phyloP scores from a whole-genome alignment of 2,113 vertebrate genomes.

The Podarcis cretensis region DNA sequence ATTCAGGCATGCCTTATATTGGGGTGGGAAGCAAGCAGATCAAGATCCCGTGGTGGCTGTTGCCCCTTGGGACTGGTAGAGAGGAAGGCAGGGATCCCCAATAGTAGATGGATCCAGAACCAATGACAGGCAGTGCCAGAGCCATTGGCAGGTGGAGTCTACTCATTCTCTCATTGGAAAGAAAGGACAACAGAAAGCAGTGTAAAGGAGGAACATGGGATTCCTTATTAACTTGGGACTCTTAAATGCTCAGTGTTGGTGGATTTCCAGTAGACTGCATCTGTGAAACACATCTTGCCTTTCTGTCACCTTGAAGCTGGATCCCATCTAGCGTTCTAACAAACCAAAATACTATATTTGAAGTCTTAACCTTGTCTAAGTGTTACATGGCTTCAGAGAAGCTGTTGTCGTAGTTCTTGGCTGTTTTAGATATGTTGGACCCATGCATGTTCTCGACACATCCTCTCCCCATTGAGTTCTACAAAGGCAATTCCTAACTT shows the following conservation, averaged over 20 bases:
- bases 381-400: slow-evolving; percentile 88
- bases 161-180: slow-evolving; percentile 92
- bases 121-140: too few relatives aligned
- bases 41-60: too few relatives aligned
- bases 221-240: slow-evolving; percentile 79
- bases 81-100: too few relatives aligned
- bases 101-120: too few relatives aligned
- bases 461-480: too few relatives aligned
- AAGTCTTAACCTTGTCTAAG: slow-evolving; percentile 84
- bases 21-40: too few relatives aligned
- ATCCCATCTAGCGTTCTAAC: slow-evolving; percentile 76
- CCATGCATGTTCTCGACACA: too few relatives aligned
- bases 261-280: slow-evolving; percentile 83
- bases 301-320: slow-evolving; percentile 81
- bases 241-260: slow-evolving; percentile 78
- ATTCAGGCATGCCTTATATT: not conserved
- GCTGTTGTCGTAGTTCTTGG: slow-evolving; percentile 81
- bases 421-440: slow-evolving; percentile 76
- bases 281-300: slow-evolving; percentile 83
- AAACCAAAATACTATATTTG: slow-evolving; percentile 83
- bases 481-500: too few relatives aligned
- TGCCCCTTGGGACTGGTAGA: too few relatives aligned
- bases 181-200: slow-evolving; percentile 99
- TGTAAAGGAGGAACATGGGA: slow-evolving; percentile 80
- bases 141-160: too few relatives aligned